Conservation (phyloP, 2,797 vertebrate genomes). For the Peromyscus nudipes region DNA sequence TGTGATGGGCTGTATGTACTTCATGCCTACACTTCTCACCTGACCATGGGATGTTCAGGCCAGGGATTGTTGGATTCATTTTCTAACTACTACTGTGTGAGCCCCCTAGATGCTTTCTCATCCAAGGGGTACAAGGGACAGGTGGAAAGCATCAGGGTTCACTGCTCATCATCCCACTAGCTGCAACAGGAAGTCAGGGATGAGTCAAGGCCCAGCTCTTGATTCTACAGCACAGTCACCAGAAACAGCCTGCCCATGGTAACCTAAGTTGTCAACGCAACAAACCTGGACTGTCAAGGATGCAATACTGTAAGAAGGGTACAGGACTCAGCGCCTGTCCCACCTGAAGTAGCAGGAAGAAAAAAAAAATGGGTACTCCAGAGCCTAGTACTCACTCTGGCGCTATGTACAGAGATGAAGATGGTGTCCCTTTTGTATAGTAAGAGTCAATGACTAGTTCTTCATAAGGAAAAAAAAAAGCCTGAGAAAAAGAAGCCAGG, state of each 20-base stretch:
- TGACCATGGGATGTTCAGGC: too few relatives aligned
- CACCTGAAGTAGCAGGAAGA: not conserved
- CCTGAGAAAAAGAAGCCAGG: too few relatives aligned
- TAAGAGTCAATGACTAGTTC: not conserved
- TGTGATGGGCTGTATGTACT: fast-evolving
- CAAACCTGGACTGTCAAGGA: too few relatives aligned
- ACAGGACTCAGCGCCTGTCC: fast-evolving
- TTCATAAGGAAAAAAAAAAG: not conserved
- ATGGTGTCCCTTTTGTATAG: not conserved
- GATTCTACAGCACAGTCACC: not conserved
- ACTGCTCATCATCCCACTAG: not conserved
- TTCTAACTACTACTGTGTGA: not conserved
- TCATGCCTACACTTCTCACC: not conserved
- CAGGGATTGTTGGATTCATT: not conserved
- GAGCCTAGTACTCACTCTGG: not conserved
- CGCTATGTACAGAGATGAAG: not conserved
- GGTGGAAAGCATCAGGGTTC: not conserved
- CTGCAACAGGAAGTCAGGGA: not conserved
- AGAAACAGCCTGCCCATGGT: fast-evolving
- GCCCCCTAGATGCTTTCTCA: not conserved
- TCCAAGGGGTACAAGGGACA: not conserved
- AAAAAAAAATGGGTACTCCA: not conserved
- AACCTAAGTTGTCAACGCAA: not conserved
- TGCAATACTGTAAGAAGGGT: too few relatives aligned
- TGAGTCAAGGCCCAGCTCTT: not conserved